Conservation (phyloP, 2,888 invertebrate species). For the Acleris laterana region DNA sequence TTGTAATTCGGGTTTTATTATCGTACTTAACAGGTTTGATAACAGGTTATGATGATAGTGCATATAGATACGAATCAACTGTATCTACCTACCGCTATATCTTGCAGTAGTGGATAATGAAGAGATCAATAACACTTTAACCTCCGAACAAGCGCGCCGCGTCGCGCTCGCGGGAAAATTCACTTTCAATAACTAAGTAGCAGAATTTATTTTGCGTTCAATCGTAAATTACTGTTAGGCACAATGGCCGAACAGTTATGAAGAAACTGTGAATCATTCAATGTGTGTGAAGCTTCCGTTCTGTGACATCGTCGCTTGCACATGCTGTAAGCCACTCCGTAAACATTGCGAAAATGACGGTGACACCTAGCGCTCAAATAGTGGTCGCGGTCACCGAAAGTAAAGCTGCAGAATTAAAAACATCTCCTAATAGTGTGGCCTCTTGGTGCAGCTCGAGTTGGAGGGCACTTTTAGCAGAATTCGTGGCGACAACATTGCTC, state of each 20-base stretch:
- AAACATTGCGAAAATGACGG: constrained; percentile 20
- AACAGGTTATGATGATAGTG: constrained; percentile 16
- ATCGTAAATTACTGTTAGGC: constrained; percentile 11
- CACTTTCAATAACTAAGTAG: constrained; percentile 22
- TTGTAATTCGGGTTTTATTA: constrained; percentile 25
- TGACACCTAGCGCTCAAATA: constrained; percentile 8
- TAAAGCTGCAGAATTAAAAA: constrained; percentile 6
- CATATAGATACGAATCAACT: not conserved
- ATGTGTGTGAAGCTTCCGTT: constrained; percentile 22
- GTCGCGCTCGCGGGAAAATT: constrained; percentile 10
- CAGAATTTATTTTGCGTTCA: constrained; percentile 13
- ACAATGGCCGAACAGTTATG: constrained; percentile 22
- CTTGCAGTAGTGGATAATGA: constrained; percentile 21
- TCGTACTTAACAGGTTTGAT: constrained; percentile 29
- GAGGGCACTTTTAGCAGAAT: constrained; percentile 84
- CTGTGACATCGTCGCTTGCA: constrained; percentile 15
- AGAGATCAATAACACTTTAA: constrained; percentile 30
- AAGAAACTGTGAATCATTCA: constrained; percentile 15
- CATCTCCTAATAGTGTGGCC: not conserved
- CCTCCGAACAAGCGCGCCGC: constrained; percentile 19
- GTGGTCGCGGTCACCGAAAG: constrained; percentile 12
- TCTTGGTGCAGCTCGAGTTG: constrained; percentile 43
- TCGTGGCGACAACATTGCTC: constrained; percentile 87
- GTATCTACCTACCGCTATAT: constrained; percentile 8
- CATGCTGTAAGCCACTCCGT: not conserved